A percentile compares a stretch with the other conserved stretches of the same genome.
Evolutionary conservation across 30 jellyfish, hydroid and myxozoan genomes (phyloP).

Genomic region (Rhopilema esculentum): DNA sequence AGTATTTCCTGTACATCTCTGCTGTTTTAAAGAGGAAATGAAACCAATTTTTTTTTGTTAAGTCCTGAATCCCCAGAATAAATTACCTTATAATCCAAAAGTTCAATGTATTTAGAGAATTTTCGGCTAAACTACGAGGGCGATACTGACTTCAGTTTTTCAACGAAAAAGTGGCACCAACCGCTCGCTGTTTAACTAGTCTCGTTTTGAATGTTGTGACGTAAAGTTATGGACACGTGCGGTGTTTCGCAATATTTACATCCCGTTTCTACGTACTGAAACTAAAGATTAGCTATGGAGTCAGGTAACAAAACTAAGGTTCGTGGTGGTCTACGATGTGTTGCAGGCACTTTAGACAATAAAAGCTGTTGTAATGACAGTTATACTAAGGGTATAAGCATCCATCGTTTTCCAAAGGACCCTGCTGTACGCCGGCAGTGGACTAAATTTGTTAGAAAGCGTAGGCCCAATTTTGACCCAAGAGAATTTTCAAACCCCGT

Average conservation of each 20-base stretch:
- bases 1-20: too few relatives aligned
- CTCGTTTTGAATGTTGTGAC: not conserved
- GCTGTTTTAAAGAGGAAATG: too few relatives aligned
- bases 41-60: not conserved
- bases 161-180: not conserved
- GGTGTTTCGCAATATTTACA: not conserved
- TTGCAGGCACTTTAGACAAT: conserved; percentile 35
- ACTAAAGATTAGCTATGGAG: not conserved
- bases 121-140: not conserved
- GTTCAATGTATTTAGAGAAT: not conserved
- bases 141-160: not conserved
- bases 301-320: not conserved
- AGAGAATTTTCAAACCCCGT: not conserved
- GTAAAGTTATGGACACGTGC: not conserved
- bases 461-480: conserved; percentile 1
- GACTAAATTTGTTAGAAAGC: conserved; percentile 17
- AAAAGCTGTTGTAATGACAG: conserved; percentile 1
- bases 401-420: conserved; percentile 21
- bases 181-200: not conserved
- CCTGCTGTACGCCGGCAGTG: conserved; percentile 9
- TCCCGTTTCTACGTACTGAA: not conserved
- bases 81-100: not conserved
- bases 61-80: not conserved
- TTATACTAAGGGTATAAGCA: not conserved
- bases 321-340: conserved; percentile 25